phyloP scores from a whole-genome alignment of 1,140 invertebrate genomes.

The Dysdera silvatica region DNA sequence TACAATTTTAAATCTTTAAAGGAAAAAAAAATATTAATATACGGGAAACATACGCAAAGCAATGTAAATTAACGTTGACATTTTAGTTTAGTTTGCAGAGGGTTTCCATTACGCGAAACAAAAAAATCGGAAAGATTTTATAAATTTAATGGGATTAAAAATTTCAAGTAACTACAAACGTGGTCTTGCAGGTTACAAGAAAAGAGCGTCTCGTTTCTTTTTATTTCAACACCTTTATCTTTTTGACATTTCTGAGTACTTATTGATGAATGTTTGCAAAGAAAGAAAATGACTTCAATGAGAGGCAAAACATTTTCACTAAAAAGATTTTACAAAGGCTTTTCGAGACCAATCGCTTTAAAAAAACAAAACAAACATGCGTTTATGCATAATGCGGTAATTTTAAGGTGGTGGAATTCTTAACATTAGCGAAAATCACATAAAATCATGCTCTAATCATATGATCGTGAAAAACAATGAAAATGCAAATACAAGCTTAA shows the following conservation, averaged over 20 bases:
- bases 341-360: no score
- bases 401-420: neutral
- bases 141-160: neutral
- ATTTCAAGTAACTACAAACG: neutral
- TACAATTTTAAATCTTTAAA: neutral
- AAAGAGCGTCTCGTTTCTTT: neutral
- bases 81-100: neutral
- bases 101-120: neutral
- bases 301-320: neutral
- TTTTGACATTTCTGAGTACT: neutral
- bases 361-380: neutral
- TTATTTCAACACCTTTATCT: neutral
- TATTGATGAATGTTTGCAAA: neutral
- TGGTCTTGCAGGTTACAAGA: no score
- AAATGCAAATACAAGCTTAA: no score
- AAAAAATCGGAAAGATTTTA: neutral
- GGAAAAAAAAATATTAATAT: neutral
- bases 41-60: neutral
- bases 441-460: no score
- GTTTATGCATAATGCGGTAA: neutral
- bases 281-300: neutral
- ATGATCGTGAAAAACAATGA: no score
- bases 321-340: no score
- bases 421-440: neutral
- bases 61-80: neutral